A percentile compares a stretch with the other conserved stretches of the same genome.
These are phyloP conservation scores for Sarcophaga subvicina DNA, from an alignment of 2,888 invertebrate species.

Conservation along the genomic window DNA sequence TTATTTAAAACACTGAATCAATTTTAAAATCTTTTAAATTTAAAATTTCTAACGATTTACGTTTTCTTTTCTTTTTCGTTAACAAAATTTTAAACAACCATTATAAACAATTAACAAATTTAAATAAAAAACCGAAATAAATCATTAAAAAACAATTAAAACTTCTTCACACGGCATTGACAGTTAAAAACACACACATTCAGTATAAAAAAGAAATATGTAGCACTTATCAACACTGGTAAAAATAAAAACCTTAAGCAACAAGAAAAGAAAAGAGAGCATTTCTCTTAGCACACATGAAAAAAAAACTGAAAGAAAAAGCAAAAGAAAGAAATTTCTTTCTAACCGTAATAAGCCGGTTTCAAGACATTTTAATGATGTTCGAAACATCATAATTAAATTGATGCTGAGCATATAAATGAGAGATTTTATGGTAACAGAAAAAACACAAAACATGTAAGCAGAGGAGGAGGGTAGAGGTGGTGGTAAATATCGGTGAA, in stretches of 20 bases:
- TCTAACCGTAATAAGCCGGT: conserved; percentile 46
- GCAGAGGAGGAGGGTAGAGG: too few species aligned
- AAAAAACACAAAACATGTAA: too few species aligned
- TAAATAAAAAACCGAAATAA: conserved; percentile 13
- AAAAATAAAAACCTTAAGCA: conserved; percentile 5
- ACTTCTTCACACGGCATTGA: conserved; percentile 41
- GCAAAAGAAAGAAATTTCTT: conserved; percentile 49
- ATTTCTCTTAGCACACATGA: too few species aligned
- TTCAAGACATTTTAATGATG: neutral
- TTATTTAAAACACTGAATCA: too few species aligned
- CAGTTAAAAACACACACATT: neutral
- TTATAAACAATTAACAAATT: neutral
- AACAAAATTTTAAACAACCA: neutral
- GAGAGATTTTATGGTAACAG: too few species aligned
- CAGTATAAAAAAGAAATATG: neutral
- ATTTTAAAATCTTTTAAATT: too few species aligned
- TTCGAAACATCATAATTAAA: neutral
- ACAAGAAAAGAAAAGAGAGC: too few species aligned
- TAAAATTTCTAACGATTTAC: too few species aligned
- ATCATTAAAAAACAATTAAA: conserved; percentile 61
- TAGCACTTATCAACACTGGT: neutral
- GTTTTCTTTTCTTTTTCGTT: neutral
- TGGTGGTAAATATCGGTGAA: too few species aligned
- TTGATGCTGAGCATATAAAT: too few species aligned
- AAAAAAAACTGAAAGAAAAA: conserved; percentile 20